Evolutionary conservation across 1,140 invertebrate species (phyloP), one percentile per base, ranked within the genome.

Genomic region (Phthorimaea operculella): DNA sequence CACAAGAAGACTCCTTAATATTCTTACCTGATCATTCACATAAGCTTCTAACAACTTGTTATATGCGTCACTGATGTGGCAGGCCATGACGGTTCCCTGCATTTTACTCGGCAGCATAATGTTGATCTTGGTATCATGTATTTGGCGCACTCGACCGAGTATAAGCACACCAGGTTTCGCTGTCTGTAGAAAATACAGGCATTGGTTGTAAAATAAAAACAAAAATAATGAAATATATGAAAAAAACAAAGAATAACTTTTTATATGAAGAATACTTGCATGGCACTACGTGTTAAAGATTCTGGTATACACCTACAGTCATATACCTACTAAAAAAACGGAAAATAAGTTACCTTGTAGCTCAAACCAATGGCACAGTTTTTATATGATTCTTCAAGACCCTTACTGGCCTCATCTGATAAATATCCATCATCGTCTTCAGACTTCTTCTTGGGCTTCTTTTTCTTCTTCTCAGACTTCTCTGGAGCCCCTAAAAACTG

Each of bases 61-160:
- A 54, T 92, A 91, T 0, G 87, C 60, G 52, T 87, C 74, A 48
- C 90, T 90, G 39, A 92, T 86, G 57, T 90, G 83, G 52, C 87
- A 88, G 2, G 89, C 87, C 73, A 87, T 85, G 8, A 91, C 78
- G 47, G 68, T 70, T 2, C 87, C 90, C 34, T 74, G 71, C 54
- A 89, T 74, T 54, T 87, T 74, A 15, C 89, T 88, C 8, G 91
- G 90, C 51, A 92, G 62, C 34, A 87, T 86, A 0, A 92, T 62
- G 15, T 85, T 69, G 7, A 90, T 56, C 61, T 87, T 84, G n/a
- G 88, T 88, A 21, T 89, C 86, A 10, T 75, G 73, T 0, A 88
- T 68, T 58, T 84, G 60, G 36, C 70, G 71, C 52, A 92, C 72
- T 63, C 90, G 77, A 0, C 87, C 89, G 16, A 92, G 65, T 6